A percentile compares a stretch with the other conserved stretches of the same genome.
Conservation (phyloP, 2,888 invertebrate species). For the Plagiodera versicolora region DNA sequence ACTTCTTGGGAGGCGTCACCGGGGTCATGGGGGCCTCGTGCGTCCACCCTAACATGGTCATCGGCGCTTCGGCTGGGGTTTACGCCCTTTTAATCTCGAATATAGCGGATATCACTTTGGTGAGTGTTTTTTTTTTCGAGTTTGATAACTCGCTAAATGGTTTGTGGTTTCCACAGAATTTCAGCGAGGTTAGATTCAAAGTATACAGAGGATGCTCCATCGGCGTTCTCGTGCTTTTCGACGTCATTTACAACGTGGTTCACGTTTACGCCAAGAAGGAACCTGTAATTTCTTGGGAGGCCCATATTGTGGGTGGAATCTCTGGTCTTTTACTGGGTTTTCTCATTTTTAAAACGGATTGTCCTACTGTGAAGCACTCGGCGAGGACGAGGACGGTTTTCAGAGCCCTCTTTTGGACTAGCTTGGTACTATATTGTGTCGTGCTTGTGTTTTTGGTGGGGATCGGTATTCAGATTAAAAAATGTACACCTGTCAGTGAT, state of each 20-base stretch:
- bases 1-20: constrained; percentile 73
- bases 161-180: constrained; percentile 60
- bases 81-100: constrained; percentile 87
- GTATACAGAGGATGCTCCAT: constrained; percentile 63
- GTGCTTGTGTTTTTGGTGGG: constrained; percentile 34
- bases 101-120: constrained; percentile 78
- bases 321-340: constrained; percentile 65
- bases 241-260: constrained; percentile 61
- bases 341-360: constrained; percentile 19
- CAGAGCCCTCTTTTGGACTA: constrained; percentile 34
- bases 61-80: constrained; percentile 89
- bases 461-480: constrained; percentile 39
- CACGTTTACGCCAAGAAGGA: constrained; percentile 55
- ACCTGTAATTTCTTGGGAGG: constrained; percentile 68
- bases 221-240: constrained; percentile 65
- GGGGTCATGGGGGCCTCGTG: constrained; percentile 76
- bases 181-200: constrained; percentile 52
- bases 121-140: too few species aligned
- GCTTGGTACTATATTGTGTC: constrained; percentile 33
- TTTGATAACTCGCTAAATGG: too few species aligned
- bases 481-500: constrained; percentile 38
- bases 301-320: constrained; percentile 70
- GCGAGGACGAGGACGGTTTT: neutral
- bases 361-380: constrained; percentile 6
- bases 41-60: constrained; percentile 76